Conservation (phyloP, 1,140 invertebrate species). For the Cyclina sinensis region DNA sequence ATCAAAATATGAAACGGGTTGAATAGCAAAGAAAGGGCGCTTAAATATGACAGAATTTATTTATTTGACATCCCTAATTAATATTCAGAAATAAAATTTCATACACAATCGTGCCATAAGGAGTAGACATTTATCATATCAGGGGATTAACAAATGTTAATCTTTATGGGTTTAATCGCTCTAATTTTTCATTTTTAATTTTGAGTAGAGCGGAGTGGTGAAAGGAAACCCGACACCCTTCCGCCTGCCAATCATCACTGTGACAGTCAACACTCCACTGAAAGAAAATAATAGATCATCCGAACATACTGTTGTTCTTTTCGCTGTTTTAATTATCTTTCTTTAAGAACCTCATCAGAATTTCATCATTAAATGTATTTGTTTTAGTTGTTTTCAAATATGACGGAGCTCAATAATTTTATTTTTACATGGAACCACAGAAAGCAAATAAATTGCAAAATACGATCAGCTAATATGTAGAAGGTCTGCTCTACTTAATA, state of each 20-base stretch:
- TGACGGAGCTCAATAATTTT: too few relatives aligned
- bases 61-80: slow-evolving; percentile 52
- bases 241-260: neutral
- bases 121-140: slow-evolving; percentile 50
- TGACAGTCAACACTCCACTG: neutral
- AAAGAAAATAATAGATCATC: too few relatives aligned
- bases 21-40: neutral
- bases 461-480: too few relatives aligned
- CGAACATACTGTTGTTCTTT: too few relatives aligned
- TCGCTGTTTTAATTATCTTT: too few relatives aligned
- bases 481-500: too few relatives aligned
- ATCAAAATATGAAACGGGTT: slow-evolving; percentile 15
- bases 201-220: neutral
- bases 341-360: too few relatives aligned
- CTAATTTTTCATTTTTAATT: slow-evolving; percentile 23
- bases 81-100: slow-evolving; percentile 34
- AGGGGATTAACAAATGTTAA: slow-evolving; percentile 33
- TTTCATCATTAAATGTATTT: too few relatives aligned
- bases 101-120: slow-evolving; percentile 8
- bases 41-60: slow-evolving; percentile 38
- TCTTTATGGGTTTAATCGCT: slow-evolving; percentile 4
- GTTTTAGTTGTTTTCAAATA: too few relatives aligned
- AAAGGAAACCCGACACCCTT: slow-evolving; percentile 11
- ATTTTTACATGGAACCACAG: too few relatives aligned
- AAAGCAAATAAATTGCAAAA: too few relatives aligned